Base-by-base conservation (phyloP, 2,113 vertebrate genomes). In the Passer montanus region DNA sequence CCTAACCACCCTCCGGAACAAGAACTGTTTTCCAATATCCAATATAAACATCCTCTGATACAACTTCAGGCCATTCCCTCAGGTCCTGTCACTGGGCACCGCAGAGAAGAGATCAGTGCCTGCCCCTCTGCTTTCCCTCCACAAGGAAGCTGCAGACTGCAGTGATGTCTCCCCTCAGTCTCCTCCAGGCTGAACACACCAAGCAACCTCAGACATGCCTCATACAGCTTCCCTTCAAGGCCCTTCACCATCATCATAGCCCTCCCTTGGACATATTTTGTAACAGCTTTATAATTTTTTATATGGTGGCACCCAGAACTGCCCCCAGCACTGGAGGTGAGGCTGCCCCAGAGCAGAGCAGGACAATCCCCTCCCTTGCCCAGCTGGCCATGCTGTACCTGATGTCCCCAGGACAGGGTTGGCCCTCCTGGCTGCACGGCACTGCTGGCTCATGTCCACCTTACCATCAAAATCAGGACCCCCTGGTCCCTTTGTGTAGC, bases 161-260 rank as follows among this genome's bases (percentile, higher is more conserved):
- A 13, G 0, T n/a, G 47, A 30, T 8, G 4, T 55, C 8, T 55
- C 7, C 11, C 28, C 6, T 47, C 47, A 47, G 39, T 8, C 24
- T 62, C 39, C 46, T 84, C 56, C 47, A 62, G 15, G n/a, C 8
- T n/a, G 24, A 55, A n/a, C 8, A 55, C 1, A 20, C 0, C 23
- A 30, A 4, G 8, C 21, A 30, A 30, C 49, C 24, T 55, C 75
- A 63, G n/a, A 0, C 1, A 3, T 1, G 1, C 18, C 33, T 69
- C 22, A 44, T 10, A 13, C 0, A 0, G 0, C 1, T 69, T 60
- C 37, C 11, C 9, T 6, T 52, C 55, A 23, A 78, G 33, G 8
- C 18, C 18, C 4, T 62, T 69, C 7, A 35, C 10, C 16, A 35
- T 21, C 20, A 2, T 26, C 2, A 5, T 3, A 1, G 27, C 5